These are phyloP conservation scores for Lamproptera curius DNA, from an alignment of 2,888 invertebrate genomes.

Conservation along the genomic window DNA sequence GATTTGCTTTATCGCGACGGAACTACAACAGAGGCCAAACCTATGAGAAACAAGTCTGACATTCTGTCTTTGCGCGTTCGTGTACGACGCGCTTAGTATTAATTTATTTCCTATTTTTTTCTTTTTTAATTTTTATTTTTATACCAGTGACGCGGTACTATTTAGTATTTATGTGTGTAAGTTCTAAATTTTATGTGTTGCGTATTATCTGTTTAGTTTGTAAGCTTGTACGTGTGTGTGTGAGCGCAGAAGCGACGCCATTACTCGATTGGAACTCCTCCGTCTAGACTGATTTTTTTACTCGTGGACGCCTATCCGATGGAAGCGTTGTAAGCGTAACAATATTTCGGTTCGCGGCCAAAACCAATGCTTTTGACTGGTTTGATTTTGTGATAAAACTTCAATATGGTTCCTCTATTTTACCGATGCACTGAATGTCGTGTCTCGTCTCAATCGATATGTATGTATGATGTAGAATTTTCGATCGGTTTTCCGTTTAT, in stretches of 20 bases:
- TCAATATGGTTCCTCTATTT: too few species aligned
- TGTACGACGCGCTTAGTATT: conserved; percentile 8
- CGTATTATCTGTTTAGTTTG: conserved; percentile 38
- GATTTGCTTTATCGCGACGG: too few species aligned
- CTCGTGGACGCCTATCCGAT: too few species aligned
- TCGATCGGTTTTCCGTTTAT: conserved; percentile 53
- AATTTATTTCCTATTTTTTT: conserved; percentile 13
- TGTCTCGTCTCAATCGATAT: too few species aligned
- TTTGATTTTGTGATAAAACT: conserved; percentile 41
- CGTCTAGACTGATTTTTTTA: conserved; percentile 67
- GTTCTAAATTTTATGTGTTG: conserved; percentile 38
- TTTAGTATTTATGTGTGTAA: conserved; percentile 32
- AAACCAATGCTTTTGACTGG: too few species aligned
- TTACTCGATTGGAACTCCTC: conserved; percentile 41
- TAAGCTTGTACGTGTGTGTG: conserved; percentile 40
- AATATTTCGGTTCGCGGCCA: too few species aligned
- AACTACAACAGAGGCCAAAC: background rate
- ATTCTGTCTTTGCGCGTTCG: background rate
- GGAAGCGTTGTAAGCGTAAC: conserved; percentile 25
- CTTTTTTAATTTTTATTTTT: too few species aligned
- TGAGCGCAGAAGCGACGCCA: conserved; percentile 34
- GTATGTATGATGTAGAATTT: conserved; percentile 76
- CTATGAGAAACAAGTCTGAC: conserved; percentile 18
- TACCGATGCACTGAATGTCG: too few species aligned
- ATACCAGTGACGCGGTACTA: conserved; percentile 25